A percentile compares a stretch with the other conserved stretches of the same genome.
phyloP scores from a whole-genome alignment of 2,888 invertebrate genomes.

The Orchestes rusci region DNA sequence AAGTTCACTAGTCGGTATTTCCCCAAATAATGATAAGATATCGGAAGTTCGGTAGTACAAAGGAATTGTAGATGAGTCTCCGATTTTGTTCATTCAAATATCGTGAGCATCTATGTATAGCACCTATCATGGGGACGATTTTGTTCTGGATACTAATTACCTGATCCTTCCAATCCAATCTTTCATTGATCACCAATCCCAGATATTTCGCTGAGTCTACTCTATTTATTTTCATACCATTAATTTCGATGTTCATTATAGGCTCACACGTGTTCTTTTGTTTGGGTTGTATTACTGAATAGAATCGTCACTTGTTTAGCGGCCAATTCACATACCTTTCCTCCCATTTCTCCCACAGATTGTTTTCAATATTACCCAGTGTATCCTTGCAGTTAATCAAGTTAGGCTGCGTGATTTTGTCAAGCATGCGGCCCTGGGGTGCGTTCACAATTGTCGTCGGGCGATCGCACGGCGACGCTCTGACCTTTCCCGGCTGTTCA shows the following conservation, averaged over 20 bases:
- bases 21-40: background rate
- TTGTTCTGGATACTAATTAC: background rate
- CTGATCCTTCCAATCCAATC: background rate
- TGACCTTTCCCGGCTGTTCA: no score
- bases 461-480: no score
- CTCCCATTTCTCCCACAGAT: no score
- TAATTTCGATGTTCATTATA: background rate
- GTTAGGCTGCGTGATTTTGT: no score
- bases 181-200: background rate
- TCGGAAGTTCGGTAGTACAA: background rate
- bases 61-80: background rate
- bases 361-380: no score
- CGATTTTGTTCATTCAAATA: background rate
- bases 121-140: background rate
- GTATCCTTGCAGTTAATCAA: no score
- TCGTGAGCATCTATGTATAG: background rate
- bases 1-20: background rate
- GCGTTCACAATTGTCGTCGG: no score
- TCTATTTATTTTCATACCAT: background rate
- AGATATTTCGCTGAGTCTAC: background rate
- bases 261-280: no score
- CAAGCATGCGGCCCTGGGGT: no score
- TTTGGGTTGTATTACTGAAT: no score
- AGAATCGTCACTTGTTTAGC: no score
- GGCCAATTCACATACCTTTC: no score